These are phyloP conservation scores for Mus spicilegus DNA, from an alignment of 2,113 vertebrate species.

Conservation along the genomic window DNA sequence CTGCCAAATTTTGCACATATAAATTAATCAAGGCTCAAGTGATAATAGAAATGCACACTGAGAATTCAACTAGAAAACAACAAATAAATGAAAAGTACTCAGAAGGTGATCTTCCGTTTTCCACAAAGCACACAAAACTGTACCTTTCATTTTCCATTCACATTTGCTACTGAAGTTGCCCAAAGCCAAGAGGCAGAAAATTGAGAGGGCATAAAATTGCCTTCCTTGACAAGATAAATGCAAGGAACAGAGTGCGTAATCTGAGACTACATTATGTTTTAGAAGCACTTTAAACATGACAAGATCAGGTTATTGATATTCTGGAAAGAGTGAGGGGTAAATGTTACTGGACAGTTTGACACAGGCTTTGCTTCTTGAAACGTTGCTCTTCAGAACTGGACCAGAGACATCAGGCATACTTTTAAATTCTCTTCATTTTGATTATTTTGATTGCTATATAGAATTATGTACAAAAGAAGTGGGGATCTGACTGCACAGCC, in stretches of 20 bases:
- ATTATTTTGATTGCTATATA: conserved; percentile 47
- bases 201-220: background rate
- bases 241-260: conserved; percentile 58
- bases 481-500: background rate
- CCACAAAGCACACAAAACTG: background rate
- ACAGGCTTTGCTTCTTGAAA: background rate
- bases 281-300: conserved; percentile 67
- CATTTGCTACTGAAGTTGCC: conserved; percentile 27
- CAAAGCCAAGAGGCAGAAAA: conserved; percentile 24
- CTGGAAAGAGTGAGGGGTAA: conserved; percentile 34
- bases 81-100: conserved; percentile 26
- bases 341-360: conserved; percentile 28
- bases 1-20: conserved; percentile 33
- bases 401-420: background rate
- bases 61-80: background rate
- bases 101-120: conserved; percentile 22
- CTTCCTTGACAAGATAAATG: conserved; percentile 69
- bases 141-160: conserved; percentile 52
- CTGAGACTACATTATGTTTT: conserved; percentile 69
- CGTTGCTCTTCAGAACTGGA: background rate
- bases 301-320: conserved; percentile 61
- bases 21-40: conserved; percentile 18
- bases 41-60: background rate
- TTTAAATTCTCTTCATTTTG: conserved; percentile 35
- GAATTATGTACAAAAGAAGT: conserved; percentile 34